Evolutionary conservation across 2,797 vertebrate species (phyloP).

Genomic region (Parauchenoglanis punctatus): DNA sequence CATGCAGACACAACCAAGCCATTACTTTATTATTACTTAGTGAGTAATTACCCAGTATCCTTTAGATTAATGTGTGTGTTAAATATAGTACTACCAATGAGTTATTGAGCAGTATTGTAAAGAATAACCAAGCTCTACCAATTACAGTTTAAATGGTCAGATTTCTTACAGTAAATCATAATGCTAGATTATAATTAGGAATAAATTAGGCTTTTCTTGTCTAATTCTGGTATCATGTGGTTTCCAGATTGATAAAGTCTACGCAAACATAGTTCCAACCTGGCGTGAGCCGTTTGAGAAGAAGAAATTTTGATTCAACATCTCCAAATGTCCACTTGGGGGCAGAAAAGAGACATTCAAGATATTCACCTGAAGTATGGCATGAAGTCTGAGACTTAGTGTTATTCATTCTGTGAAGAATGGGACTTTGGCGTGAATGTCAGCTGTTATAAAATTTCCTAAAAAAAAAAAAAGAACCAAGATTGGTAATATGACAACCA

Average conservation of each 20-base stretch:
- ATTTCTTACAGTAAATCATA: not conserved
- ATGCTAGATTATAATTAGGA: not conserved
- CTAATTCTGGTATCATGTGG: conserved; percentile 3
- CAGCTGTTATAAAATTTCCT: not conserved
- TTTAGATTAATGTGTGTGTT: not conserved
- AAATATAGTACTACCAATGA: not conserved
- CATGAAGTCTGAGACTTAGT: not conserved
- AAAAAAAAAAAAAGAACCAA: not conserved
- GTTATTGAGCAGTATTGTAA: not conserved
- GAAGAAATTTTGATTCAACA: conserved; percentile 67
- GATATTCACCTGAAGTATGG: no score
- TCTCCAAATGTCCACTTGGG: conserved; percentile 30
- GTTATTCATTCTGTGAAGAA: not conserved
- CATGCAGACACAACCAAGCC: no score
- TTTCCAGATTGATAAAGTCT: conserved; percentile 75
- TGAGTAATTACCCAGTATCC: not conserved
- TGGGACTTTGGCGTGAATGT: not conserved
- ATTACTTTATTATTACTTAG: not conserved
- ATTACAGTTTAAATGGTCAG: not conserved
- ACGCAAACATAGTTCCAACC: conserved; percentile 70
- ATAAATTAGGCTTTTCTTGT: not conserved
- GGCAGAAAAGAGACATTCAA: conserved; percentile 37
- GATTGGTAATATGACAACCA: not conserved
- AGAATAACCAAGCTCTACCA: not conserved
- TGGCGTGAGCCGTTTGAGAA: conserved; percentile 75